Evolutionary conservation across 1,140 invertebrate genomes (phyloP), one percentile per base, ranked within the genome.

Genomic region (Drosophila eugracilis): DNA sequence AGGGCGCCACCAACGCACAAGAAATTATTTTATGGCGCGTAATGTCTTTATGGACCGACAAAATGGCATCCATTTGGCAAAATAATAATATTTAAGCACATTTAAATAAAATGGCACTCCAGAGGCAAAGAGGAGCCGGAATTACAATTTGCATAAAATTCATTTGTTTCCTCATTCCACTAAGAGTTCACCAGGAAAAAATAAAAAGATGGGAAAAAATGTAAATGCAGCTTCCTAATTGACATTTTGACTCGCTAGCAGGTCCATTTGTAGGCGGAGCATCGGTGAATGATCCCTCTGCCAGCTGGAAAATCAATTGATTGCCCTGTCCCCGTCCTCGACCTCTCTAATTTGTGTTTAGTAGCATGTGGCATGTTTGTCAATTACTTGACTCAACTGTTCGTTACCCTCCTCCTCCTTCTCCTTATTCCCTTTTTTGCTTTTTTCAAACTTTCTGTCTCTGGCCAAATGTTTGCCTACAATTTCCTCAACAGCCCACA

Each of bases 11-110:
- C 66, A 21, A 70, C 66, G 67, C 69, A 59, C 60, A 24, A 58
- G 58, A 88, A 83, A 86, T 88, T 86, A 88, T 86, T 86, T 86
- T 88, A 86, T 86, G 76, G 84, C 55, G 83, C 83, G 78, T 78
- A 88, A 88, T 83, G 83, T 78, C 79, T 86, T 86, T 86, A 88
- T 83, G 65, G 67, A 52, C 57, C 37, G 45, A 50, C 77, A 58
- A 70, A 71, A 72, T 72, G 67, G 54, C 69, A 58, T 55, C 62
- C 62, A 69, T 67, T 69, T 70, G 66, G 50, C 49, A 32, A 53
- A 71, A 71, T 72, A 48, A 71, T 71, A 72, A 63, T 67, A 78
- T 83, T 78, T 70, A 39, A 74, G 69, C 58, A 54, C 52, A 84
- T 62, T 84, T 80, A 73, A 85, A 85, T 72, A 59, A 58, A 78